A percentile compares a stretch with the other conserved stretches of the same genome.
Evolutionary conservation across 2,113 vertebrate genomes (phyloP).

Genomic region (Spilogale gracilis): DNA sequence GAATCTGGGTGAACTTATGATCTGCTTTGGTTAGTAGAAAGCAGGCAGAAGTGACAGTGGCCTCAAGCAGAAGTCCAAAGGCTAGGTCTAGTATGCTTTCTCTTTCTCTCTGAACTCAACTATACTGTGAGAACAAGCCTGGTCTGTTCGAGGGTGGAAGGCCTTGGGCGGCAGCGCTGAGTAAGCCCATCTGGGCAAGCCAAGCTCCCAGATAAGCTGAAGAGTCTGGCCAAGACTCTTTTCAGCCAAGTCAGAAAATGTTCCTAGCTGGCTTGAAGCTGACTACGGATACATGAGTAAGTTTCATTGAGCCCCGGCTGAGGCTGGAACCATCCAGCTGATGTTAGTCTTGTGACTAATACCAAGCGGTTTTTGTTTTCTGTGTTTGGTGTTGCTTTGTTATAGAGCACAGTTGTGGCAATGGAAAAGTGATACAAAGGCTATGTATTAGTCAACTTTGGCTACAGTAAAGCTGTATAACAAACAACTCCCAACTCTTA

Average conservation of each 20-base stretch:
- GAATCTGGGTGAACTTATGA: not conserved
- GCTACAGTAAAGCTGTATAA: not conserved
- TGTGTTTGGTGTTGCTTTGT: not conserved
- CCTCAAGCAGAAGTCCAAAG: not conserved
- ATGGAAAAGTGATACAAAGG: not conserved
- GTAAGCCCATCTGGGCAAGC: not conserved
- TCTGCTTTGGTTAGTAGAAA: not conserved
- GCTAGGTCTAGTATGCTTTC: not conserved
- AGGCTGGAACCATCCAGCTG: not conserved
- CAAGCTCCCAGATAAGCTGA: not conserved
- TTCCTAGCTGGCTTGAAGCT: not conserved
- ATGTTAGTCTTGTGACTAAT: not conserved
- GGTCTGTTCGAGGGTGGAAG: not conserved
- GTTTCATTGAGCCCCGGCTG: not conserved
- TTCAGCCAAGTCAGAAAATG: too few relatives aligned
- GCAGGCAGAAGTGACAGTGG: not conserved
- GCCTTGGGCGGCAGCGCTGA: not conserved
- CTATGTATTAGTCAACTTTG: not conserved
- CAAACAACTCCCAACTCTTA: not conserved
- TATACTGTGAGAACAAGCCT: fast-evolving
- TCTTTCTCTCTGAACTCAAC: not conserved
- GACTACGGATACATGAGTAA: not conserved
- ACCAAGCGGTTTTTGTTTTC: not conserved
- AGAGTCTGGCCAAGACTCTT: not conserved
- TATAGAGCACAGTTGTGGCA: not conserved